Base-by-base conservation (phyloP, 2,113 vertebrate species). In the Galbula dea region DNA sequence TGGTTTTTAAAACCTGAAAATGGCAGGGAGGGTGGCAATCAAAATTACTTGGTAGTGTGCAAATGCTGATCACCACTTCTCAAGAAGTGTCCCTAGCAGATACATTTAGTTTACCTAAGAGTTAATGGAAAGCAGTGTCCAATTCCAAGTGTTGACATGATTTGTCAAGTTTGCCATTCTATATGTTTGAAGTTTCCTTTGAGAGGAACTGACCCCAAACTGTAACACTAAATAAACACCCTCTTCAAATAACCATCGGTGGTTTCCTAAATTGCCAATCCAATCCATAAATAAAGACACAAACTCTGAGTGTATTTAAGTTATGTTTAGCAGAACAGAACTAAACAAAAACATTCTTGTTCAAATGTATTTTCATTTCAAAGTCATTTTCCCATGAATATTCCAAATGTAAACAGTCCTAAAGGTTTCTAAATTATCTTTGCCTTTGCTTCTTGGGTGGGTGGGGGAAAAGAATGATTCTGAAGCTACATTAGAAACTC, bases 191-290 rank as follows among this genome's bases (percentile, higher is more conserved):
- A 89, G 89, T 67, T 86, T 92, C 72, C 91, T 97, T 96, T 96
- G 96, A 96, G 95, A 80, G 93, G 82, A 97, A 87, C 82, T 65
- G 90, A 97, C 96, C 96, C 74, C 41, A 80, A 96, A 93, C 59
- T n/a, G 96, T 89, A 95, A 94, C 95, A 91, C 89, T 88, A 91
- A 96, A 94, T 94, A 97, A 95, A 97, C 95, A 95, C 10, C 3
- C 80, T 94, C 74, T 89, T 89, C 86, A 96, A 95, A 96, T 96
- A 96, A 95, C 90, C 91, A 67, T 34, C 89, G 90, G 67, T 30
- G 27, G 89, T 90, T 92, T 96, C 86, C 82, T 69, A 94, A 91
- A 93, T 78, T 78, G 89, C 95, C 86, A 77, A 55, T 88, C 95
- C 94, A 95, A 89, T 74, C 45, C 77, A 93, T 95, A 97, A 97